Percentiles rank a stretch among this genome's conserved stretches.
These are phyloP conservation scores for Lineus longissimus DNA, from an alignment of 1,140 invertebrate genomes.

Conservation along the genomic window DNA sequence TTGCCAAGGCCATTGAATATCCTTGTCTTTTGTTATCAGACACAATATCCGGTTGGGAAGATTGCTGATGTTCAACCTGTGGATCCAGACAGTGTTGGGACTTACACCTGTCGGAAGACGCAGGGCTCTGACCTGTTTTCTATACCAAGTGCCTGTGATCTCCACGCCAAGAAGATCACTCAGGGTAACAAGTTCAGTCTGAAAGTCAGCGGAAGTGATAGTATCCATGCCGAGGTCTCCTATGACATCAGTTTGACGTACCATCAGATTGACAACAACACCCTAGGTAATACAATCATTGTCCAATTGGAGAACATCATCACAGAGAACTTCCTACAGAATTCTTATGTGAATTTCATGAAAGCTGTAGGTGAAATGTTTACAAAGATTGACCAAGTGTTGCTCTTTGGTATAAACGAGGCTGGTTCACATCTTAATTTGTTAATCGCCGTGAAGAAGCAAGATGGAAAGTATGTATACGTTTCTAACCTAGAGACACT, in stretches of 20 bases:
- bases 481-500: slow-evolving; percentile 17
- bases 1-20: slow-evolving; percentile 76
- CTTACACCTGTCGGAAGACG: slow-evolving; percentile 72
- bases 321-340: slow-evolving; percentile 68
- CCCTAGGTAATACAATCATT: slow-evolving; percentile 77
- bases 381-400: slow-evolving; percentile 54
- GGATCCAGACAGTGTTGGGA: slow-evolving; percentile 80
- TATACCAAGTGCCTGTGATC: slow-evolving; percentile 73
- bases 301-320: slow-evolving; percentile 70
- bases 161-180: slow-evolving; percentile 57
- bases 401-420: slow-evolving; percentile 61
- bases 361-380: slow-evolving; percentile 64
- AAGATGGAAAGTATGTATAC: slow-evolving; percentile 18
- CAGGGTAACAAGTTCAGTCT: slow-evolving; percentile 58
- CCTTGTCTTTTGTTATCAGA: slow-evolving; percentile 66
- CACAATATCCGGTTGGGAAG: slow-evolving; percentile 62
- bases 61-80: slow-evolving; percentile 88
- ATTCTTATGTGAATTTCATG: slow-evolving; percentile 70
- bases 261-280: slow-evolving; percentile 72
- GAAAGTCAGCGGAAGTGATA: slow-evolving; percentile 82
- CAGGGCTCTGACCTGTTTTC: slow-evolving; percentile 58
- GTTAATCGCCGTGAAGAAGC: slow-evolving; percentile 23
- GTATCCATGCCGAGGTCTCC: slow-evolving; percentile 75
- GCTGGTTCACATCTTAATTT: slow-evolving; percentile 43
- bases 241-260: slow-evolving; percentile 82